Percentiles rank a stretch among this genome's conserved stretches.
phyloP scores from a whole-genome alignment of 2,113 vertebrate genomes.

The Tenebrosternarchus preto region DNA sequence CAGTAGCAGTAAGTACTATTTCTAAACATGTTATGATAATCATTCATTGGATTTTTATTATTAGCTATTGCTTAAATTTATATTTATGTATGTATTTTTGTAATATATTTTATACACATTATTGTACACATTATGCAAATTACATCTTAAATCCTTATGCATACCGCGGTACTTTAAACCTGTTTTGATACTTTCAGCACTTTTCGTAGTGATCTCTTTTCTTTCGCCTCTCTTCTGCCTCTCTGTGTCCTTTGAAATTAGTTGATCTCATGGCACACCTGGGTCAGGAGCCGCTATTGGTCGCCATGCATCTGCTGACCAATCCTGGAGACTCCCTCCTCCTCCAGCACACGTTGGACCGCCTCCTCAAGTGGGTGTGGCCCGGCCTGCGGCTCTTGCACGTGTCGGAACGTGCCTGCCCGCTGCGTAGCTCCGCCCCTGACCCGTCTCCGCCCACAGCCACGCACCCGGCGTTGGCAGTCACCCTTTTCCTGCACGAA shows the following conservation, averaged over 20 bases:
- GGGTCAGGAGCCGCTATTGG: slow-evolving; percentile 61
- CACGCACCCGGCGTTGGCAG: slow-evolving; percentile 83
- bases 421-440: slow-evolving; percentile 61
- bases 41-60: background rate
- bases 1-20: slow-evolving; percentile 62
- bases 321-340: slow-evolving; percentile 76
- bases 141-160: too few species aligned
- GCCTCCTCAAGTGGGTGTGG: slow-evolving; percentile 81
- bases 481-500: slow-evolving; percentile 87
- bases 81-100: too few species aligned
- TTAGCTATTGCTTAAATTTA: too few species aligned
- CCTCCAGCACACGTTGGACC: slow-evolving; percentile 84
- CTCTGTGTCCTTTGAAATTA: slow-evolving; percentile 19
- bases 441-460: slow-evolving; percentile 60
- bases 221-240: background rate
- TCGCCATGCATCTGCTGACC: slow-evolving; percentile 87
- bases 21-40: background rate
- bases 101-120: too few species aligned
- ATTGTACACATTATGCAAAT: too few species aligned
- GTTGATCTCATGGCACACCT: slow-evolving; percentile 66
- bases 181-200: slow-evolving; percentile 7
- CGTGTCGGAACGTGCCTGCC: slow-evolving; percentile 82
- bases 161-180: too few species aligned
- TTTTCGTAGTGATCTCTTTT: background rate
- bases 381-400: slow-evolving; percentile 81